Evolutionary conservation across 64 coral and sea anemone species (phyloP), one percentile per base, ranked within the genome.

Genomic region (Cladopsammia gracilis): DNA sequence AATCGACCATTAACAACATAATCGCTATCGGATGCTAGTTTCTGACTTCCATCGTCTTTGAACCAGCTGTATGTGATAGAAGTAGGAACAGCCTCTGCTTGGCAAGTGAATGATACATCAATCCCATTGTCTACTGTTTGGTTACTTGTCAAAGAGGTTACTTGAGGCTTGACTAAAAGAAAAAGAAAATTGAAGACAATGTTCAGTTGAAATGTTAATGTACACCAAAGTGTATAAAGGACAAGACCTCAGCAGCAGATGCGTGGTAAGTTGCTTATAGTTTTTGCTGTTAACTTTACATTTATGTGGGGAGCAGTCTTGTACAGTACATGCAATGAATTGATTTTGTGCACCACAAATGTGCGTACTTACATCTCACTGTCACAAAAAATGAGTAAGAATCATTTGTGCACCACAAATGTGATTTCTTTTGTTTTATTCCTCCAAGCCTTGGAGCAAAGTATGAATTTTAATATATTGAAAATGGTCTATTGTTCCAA

Each of bases 41-140:
- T 23, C 59, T 49, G 13, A 4, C 14, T 62, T 3, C 23, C 42
- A 49, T 74, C n/a, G n/a, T n/a, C 49, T 19, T 90, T 96, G 82
- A 90, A 96, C 95, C 95, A 96, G 43, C 61, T 49, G 66, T 90
- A 96, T 7, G 25, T 13, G 70, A 65, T 74, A 2, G 10, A 47
- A 15, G 5, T 1, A 4, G 95, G 95, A 4, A 86, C 59, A 50
- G 87, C 95, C 4, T 25, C 50, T 16, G 91, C 87, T 15, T 25
- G 19, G 47, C 91, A 94, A 19, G 25, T 11, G 50, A 96, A 88
- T 65, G 5, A 52, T 51, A 70, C 86, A 67, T 76, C 13, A n/a
- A 16, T 5, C 24, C 46, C 9, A 43, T 82, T 58, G 47, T 93
- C 42, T 48, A 22, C 57, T 42, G 91, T 90, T 90, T 62, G 65